Conservation (phyloP, 2,888 invertebrate genomes). For the Agrypnus murinus region DNA sequence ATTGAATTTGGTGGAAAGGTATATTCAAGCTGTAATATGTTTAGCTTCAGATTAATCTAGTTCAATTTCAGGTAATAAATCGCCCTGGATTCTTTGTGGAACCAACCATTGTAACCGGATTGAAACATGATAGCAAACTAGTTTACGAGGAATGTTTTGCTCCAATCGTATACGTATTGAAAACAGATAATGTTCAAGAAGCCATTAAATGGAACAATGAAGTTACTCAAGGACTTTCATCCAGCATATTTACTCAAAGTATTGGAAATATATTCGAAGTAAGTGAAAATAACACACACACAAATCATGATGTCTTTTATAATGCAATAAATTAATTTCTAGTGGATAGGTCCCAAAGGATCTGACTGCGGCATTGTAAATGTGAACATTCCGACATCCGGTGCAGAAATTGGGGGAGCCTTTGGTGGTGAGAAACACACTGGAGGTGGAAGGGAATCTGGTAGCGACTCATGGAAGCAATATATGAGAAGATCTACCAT, state of each 20-base stretch:
- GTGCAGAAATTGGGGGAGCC: conserved; percentile 99
- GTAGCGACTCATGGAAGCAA: conserved; percentile 98
- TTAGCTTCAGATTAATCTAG: neutral
- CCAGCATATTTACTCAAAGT: conserved; percentile 96
- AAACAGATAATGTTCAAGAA: conserved; percentile 86
- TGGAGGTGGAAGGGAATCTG: conserved; percentile 98
- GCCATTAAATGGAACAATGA: conserved; percentile 96
- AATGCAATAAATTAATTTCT: conserved; percentile 60
- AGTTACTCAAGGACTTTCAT: conserved; percentile 97
- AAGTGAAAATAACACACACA: too few species aligned
- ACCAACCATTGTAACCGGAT: conserved; percentile 94
- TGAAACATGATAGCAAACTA: conserved; percentile 86
- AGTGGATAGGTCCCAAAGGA: conserved; percentile 95
- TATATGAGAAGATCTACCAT: conserved; percentile 98
- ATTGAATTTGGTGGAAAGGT: conserved; percentile 89
- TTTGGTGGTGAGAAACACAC: conserved; percentile 97
- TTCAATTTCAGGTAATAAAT: conserved; percentile 77
- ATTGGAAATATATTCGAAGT: conserved; percentile 91
- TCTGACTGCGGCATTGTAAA: conserved; percentile 99
- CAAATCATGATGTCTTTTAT: too few species aligned
- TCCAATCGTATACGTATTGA: conserved; percentile 96
- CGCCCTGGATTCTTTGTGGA: conserved; percentile 94
- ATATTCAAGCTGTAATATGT: conserved; percentile 37
- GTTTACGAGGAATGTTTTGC: conserved; percentile 97
- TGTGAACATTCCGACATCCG: conserved; percentile 98